Evolutionary conservation across 2,113 vertebrate genomes (phyloP).

Genomic region (Mustelus asterias): DNA sequence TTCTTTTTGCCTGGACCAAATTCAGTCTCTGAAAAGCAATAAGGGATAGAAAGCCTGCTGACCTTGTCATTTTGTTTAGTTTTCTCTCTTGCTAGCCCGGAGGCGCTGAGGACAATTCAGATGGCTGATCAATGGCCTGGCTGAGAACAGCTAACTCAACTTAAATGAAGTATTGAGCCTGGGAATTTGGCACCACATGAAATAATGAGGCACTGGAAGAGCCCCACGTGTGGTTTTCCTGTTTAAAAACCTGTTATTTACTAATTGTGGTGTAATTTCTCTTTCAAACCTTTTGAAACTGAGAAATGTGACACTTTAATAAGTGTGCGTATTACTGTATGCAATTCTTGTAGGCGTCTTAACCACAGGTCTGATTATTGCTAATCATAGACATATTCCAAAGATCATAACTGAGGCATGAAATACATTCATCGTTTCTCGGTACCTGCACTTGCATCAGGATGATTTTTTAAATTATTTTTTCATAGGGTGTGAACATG

Average conservation of each 20-base stretch:
- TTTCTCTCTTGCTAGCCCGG: neutral
- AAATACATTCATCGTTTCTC: neutral
- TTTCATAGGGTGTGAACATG: neutral
- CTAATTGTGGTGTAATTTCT: neutral
- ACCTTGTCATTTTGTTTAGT: neutral
- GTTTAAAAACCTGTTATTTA: neutral
- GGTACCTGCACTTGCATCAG: neutral
- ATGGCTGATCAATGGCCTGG: neutral
- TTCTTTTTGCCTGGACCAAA: neutral
- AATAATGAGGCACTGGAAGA: neutral
- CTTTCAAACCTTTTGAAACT: neutral
- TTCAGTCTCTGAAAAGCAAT: neutral
- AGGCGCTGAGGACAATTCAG: neutral
- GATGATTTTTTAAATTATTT: neutral
- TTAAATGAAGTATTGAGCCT: neutral
- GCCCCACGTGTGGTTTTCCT: neutral
- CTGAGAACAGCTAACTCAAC: neutral
- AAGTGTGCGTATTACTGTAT: neutral
- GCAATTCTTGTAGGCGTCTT: neutral
- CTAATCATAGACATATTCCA: neutral
- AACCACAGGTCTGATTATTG: neutral
- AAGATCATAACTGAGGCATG: neutral
- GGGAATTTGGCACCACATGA: neutral
- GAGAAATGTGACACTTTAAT: neutral
- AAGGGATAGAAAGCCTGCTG: neutral